phyloP scores from a whole-genome alignment of 2,797 vertebrate species.

The Molothrus ater region DNA sequence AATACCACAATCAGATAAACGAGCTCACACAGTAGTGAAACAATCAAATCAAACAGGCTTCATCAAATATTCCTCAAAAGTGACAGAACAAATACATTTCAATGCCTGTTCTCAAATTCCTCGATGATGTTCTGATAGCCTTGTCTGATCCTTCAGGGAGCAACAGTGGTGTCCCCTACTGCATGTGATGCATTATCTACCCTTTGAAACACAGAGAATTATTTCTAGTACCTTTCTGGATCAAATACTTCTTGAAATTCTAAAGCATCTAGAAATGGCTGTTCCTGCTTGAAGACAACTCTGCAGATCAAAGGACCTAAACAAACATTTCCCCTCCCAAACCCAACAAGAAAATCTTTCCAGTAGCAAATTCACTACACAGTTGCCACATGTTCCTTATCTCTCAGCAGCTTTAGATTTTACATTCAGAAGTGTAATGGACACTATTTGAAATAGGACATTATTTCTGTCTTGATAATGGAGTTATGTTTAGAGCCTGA shows the following conservation, averaged over 20 bases:
- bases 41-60: constrained; percentile 56
- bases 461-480: background rate
- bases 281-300: background rate
- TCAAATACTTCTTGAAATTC: constrained; percentile 36
- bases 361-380: background rate
- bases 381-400: background rate
- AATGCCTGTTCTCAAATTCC: constrained; percentile 21
- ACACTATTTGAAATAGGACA: background rate
- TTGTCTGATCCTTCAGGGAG: constrained; percentile 11
- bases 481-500: background rate
- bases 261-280: constrained; percentile 5
- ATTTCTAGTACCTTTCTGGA: background rate
- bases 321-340: constrained; percentile 9
- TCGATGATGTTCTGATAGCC: background rate
- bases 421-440: background rate
- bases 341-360: background rate
- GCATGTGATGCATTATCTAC: background rate
- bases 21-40: constrained; percentile 21
- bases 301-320: constrained; percentile 18
- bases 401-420: background rate
- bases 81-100: constrained; percentile 41
- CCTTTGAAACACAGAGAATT: constrained; percentile 31
- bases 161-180: background rate
- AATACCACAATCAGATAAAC: constrained; percentile 49
- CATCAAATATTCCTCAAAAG: constrained; percentile 52